phyloP scores from a whole-genome alignment of 2,113 vertebrate species.

The Otocyon megalotis region DNA sequence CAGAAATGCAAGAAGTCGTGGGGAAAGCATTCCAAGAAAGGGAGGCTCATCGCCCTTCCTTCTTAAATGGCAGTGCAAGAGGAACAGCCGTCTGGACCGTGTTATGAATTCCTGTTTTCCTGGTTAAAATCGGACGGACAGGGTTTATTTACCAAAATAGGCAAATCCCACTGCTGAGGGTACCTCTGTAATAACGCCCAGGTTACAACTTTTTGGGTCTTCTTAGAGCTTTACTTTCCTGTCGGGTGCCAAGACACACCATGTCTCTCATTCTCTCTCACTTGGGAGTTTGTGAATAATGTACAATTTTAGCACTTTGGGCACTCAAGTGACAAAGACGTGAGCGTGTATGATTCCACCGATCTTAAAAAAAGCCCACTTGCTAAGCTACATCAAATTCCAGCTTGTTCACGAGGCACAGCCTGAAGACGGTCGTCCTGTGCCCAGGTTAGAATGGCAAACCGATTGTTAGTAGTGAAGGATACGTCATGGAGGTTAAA shows the following conservation, averaged over 20 bases:
- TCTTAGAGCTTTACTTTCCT: neutral
- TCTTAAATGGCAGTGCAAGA: neutral
- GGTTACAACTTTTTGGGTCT: neutral
- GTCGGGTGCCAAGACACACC: neutral
- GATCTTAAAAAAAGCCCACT: conserved; percentile 70
- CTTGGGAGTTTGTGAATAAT: conserved; percentile 53
- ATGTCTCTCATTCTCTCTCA: neutral
- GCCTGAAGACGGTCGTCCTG: neutral
- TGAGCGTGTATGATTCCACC: conserved; percentile 21
- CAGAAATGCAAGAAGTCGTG: conserved; percentile 27
- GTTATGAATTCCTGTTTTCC: neutral
- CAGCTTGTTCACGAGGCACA: neutral
- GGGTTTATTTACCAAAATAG: neutral
- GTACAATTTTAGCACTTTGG: conserved; percentile 67
- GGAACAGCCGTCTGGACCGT: neutral
- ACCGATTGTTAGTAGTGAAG: neutral
- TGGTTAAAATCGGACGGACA: conserved; percentile 27
- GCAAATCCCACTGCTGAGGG: neutral
- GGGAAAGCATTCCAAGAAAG: neutral
- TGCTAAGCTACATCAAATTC: conserved; percentile 34
- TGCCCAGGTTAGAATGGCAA: conserved; percentile 35
- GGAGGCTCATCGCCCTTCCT: neutral
- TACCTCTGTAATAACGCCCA: neutral
- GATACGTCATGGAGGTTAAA: conserved; percentile 43
- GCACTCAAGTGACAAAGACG: conserved; percentile 59